Evolutionary conservation across 2,113 vertebrate species (phyloP).

Genomic region (Alces alces): DNA sequence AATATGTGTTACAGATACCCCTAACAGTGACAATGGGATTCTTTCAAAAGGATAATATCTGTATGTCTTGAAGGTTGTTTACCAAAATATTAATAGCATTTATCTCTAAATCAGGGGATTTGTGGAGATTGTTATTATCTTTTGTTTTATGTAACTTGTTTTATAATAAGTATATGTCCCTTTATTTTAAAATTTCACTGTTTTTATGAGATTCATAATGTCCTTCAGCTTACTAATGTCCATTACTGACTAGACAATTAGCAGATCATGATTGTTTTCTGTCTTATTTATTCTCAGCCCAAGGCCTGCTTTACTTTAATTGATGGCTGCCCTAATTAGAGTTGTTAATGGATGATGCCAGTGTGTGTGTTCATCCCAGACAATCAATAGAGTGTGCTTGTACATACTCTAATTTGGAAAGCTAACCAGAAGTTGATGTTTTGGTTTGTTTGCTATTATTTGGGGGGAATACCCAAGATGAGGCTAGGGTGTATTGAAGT

Average conservation of each 20-base stretch:
- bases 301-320: conserved; percentile 57
- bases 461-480: neutral
- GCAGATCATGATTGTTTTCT: conserved; percentile 42
- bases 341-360: conserved; percentile 43
- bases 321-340: conserved; percentile 52
- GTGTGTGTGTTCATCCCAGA: conserved; percentile 32
- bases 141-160: conserved; percentile 30
- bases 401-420: conserved; percentile 41
- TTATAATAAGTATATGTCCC: conserved; percentile 20
- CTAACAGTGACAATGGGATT: neutral
- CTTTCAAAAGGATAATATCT: neutral
- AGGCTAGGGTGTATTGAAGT: neutral
- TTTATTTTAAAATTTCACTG: conserved; percentile 5
- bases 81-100: neutral
- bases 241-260: conserved; percentile 57
- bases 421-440: conserved; percentile 27
- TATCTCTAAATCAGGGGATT: neutral
- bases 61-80: neutral
- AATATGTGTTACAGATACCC: neutral
- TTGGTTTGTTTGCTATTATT: conserved; percentile 38
- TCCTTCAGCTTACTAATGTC: conserved; percentile 27
- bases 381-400: conserved; percentile 49
- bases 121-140: neutral
- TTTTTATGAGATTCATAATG: conserved; percentile 35
- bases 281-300: conserved; percentile 37